Percentiles rank a stretch among this genome's conserved stretches.
Conservation (phyloP, 2,888 invertebrate genomes). For the Cheilosia urbana region DNA sequence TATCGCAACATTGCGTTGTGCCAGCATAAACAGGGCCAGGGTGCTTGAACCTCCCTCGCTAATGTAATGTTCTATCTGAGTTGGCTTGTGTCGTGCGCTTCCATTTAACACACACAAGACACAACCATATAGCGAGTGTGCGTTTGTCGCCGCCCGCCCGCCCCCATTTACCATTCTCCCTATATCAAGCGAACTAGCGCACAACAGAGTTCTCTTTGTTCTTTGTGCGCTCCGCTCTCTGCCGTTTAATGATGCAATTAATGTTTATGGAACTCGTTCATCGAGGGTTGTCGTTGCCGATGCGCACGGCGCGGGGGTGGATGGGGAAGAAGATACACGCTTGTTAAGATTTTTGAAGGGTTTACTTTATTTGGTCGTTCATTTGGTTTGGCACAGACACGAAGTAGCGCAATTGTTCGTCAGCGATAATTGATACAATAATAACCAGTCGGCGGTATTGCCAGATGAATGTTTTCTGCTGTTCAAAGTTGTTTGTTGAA, state of each 20-base stretch:
- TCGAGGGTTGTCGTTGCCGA: slow-evolving; percentile 44
- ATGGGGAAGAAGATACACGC: slow-evolving; percentile 32
- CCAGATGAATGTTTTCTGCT: too few relatives aligned
- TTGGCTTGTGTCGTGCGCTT: too few relatives aligned
- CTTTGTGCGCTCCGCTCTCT: slow-evolving; percentile 45
- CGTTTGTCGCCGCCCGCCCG: too few relatives aligned
- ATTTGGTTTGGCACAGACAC: slow-evolving; percentile 49
- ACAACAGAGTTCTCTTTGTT: slow-evolving; percentile 13
- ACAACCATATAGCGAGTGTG: too few relatives aligned
- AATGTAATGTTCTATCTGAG: too few relatives aligned
- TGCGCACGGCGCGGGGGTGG: slow-evolving; percentile 4
- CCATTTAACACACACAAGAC: too few relatives aligned
- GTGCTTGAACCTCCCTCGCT: too few relatives aligned
- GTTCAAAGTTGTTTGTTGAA: too few relatives aligned
- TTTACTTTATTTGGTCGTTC: slow-evolving; percentile 49
- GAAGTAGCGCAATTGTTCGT: slow-evolving; percentile 57
- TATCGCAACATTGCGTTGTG: too few relatives aligned
- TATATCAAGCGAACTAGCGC: background rate
- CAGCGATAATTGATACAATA: slow-evolving; percentile 67
- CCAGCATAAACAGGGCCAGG: too few relatives aligned
- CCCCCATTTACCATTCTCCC: too few relatives aligned
- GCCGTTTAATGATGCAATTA: slow-evolving; percentile 73
- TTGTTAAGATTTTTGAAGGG: slow-evolving; percentile 64
- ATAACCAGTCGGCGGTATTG: slow-evolving; percentile 18
- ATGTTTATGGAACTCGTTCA: slow-evolving; percentile 61